Evolutionary conservation across 2,888 invertebrate genomes (phyloP), one percentile per base, ranked within the genome.

Genomic region (Malthinus flaveolus): DNA sequence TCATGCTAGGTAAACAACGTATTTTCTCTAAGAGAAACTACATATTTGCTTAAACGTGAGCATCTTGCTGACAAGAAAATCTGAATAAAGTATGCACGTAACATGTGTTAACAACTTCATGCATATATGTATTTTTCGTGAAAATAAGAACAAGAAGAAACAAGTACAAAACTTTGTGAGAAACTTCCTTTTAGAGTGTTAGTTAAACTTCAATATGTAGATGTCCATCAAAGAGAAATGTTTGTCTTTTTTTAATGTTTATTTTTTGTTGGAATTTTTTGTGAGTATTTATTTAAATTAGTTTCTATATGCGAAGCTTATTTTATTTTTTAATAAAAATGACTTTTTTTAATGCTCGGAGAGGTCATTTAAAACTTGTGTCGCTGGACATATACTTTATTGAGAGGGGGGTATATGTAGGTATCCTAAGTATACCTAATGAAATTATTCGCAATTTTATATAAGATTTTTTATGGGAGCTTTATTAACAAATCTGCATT

Each of bases 81-180:
- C 59, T 59, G 54, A 59, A 59, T 54, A 59, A 59, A 54, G 49
- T 46, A 59, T 54, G 50, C 50, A 59, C 53, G 59, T 56, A 59
- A 50, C 59, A 59, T 59, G 59, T 59, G 59, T 59, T 59, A 59
- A 59, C 59, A 59, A 47, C 55, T 56, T 59, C 56, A 59, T 59
- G 52, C 51, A 59, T 59, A 56, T 59, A 59, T 59, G 55, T 46
- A 59, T 59, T 59, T 55, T 48, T 42, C 31, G 42, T 32, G 39
- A 56, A 56, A 59, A 57, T 44, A 46, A 52, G 53, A 52, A 57
- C 31, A 37, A 55, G 23, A 23, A 23, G 23, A 23, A 50, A 39
- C 36, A 49, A 50, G 50, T 48, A 56, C 51, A 52, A 55, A 59
- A 59, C 55, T 56, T 56, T 47, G 31, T 51, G 46, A 45, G 55